Base-by-base conservation (phyloP, 2,113 vertebrate genomes). In the Passer montanus region DNA sequence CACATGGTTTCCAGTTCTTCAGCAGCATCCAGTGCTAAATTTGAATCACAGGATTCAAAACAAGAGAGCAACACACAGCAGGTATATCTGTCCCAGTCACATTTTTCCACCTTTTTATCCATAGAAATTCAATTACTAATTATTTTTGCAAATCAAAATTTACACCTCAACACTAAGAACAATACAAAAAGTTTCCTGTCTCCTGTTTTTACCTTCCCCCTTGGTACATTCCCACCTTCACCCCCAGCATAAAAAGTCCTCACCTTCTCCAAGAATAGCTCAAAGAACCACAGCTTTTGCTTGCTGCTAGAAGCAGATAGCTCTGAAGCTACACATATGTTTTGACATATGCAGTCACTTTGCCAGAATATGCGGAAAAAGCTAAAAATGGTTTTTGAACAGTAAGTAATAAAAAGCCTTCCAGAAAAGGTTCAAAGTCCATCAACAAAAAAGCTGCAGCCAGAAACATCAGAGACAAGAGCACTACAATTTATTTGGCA, bases 391-490 rank as follows among this genome's bases (percentile, higher is more conserved):
- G n/a, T 1, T 84, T 95, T 66, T 81, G 64, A 96, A 87, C 21
- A 63, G 35, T 33, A 35, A 92, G 41, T 56, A 95, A 95, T 30
- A 88, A 90, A 67, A 87, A 55, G 30, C 52, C 77, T 93, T 82
- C 77, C 7, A 0, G 87, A 78, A 91, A 81, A 37, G 21, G 5
- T 63, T 58, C 47, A 52, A 79, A 93, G 30, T 26, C 50, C 46
- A 84, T 47, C 73, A 91, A 74, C 63, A 82, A 66, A 79, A 82
- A 56, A 56, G 17, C 15, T 58, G 15, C 59, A 80, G 68, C 27
- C 63, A 88, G 70, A 93, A 87, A 68, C 46, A 82, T 43, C 50
- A 95, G 75, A 90, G 92, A 84, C 21, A 84, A 68, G 60, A 95
- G 37, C 63, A 68, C 63, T 66, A n/a, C 70, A 83, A 69, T 47